Evolutionary conservation across 2,888 invertebrate species (phyloP).

Genomic region (Salpingus planirostris): DNA sequence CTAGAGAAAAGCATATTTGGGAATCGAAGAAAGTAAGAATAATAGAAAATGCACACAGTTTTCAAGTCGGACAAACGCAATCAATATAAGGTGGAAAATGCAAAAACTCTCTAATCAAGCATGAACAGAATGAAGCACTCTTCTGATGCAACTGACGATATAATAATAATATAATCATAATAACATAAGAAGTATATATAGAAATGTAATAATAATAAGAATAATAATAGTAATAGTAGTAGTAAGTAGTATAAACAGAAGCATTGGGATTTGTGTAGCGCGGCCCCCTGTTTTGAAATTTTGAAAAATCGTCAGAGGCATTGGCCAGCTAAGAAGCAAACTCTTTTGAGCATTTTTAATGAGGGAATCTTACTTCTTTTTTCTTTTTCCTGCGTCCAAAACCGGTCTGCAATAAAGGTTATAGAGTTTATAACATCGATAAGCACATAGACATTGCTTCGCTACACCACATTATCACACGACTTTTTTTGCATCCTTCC

Average conservation of each 20-base stretch:
- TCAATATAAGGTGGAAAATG: slow-evolving; percentile 1
- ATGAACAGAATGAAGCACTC: slow-evolving; percentile 25
- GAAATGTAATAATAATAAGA: slow-evolving; percentile 5
- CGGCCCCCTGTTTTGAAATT: slow-evolving; percentile 6
- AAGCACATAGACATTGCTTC: slow-evolving; percentile 37
- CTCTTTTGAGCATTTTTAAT: slow-evolving; percentile 37
- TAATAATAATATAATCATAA: slow-evolving; percentile 17
- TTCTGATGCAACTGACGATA: slow-evolving; percentile 35
- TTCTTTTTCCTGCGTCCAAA: slow-evolving; percentile 97
- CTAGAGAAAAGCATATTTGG: background rate
- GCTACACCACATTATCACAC: slow-evolving; percentile 28
- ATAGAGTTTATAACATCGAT: slow-evolving; percentile 42
- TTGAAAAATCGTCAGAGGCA: slow-evolving; percentile 37
- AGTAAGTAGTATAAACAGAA: too few relatives aligned
- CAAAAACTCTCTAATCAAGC: slow-evolving; percentile 22
- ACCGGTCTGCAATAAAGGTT: slow-evolving; percentile 67
- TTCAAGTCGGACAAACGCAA: slow-evolving; percentile 15
- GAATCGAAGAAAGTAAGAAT: slow-evolving; percentile 1
- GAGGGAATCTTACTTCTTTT: slow-evolving; percentile 89
- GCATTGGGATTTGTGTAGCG: too few relatives aligned
- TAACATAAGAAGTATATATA: slow-evolving; percentile 16
- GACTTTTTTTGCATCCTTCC: slow-evolving; percentile 7
- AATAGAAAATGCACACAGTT: slow-evolving; percentile 5
- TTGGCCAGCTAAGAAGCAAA: slow-evolving; percentile 37
- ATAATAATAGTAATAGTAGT: background rate